These are phyloP conservation scores for Pogonocherus hispidulus DNA, from an alignment of 2,888 invertebrate species.

Conservation along the genomic window DNA sequence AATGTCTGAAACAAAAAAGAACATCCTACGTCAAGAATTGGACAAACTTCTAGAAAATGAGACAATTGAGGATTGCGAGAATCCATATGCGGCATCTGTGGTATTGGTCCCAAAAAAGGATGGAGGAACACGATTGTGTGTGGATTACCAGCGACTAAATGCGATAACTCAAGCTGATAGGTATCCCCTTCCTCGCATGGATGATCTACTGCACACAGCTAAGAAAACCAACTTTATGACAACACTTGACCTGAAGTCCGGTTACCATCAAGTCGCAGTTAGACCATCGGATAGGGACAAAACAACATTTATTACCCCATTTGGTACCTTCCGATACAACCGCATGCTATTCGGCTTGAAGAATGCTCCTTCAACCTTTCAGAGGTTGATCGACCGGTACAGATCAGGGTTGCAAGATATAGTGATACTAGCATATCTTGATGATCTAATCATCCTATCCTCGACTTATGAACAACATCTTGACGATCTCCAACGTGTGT, in stretches of 20 bases:
- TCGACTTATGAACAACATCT: constrained; percentile 45
- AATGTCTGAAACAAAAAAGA: constrained; percentile 52
- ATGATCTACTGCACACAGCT: constrained; percentile 46
- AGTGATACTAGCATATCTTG: constrained; percentile 49
- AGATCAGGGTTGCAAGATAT: constrained; percentile 42
- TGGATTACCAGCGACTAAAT: constrained; percentile 44
- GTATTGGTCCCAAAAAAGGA: constrained; percentile 54
- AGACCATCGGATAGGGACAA: constrained; percentile 33
- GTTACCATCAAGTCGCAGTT: constrained; percentile 28
- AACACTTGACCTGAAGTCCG: constrained; percentile 32
- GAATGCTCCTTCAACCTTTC: constrained; percentile 54
- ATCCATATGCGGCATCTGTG: constrained; percentile 61
- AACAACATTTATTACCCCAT: constrained; percentile 53
- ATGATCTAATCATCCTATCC: constrained; percentile 53
- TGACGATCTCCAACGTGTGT: constrained; percentile 40
- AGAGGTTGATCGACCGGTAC: constrained; percentile 50
- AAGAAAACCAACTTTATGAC: constrained; percentile 33
- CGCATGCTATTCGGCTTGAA: constrained; percentile 52
- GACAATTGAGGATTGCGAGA: constrained; percentile 62
- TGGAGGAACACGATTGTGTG: constrained; percentile 35
- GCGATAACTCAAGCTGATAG: constrained; percentile 40
- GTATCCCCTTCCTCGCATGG: constrained; percentile 50
- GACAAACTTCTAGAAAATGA: constrained; percentile 56
- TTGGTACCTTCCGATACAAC: constrained; percentile 48
- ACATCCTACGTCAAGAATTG: constrained; percentile 50